A percentile compares a stretch with the other conserved stretches of the same genome.
Evolutionary conservation across 2,888 invertebrate genomes (phyloP).

Genomic region (Cheilosia urbana): DNA sequence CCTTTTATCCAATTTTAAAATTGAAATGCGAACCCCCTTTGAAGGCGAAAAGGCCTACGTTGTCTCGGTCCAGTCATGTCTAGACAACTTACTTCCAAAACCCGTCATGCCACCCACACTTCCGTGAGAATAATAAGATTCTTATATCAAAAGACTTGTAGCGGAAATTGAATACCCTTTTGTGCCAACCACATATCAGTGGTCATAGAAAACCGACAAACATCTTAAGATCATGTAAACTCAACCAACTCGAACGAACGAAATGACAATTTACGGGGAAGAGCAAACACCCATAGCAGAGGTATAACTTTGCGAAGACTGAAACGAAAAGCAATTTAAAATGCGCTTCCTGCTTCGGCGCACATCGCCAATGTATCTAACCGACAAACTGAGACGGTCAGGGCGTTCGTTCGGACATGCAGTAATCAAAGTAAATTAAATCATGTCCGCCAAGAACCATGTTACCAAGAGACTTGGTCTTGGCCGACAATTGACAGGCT

Average conservation of each 20-base stretch:
- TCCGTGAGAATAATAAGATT: constrained; percentile 54
- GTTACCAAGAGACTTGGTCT: constrained; percentile 27
- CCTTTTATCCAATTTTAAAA: neutral
- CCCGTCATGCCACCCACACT: constrained; percentile 37
- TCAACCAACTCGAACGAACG: constrained; percentile 72
- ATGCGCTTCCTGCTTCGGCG: constrained; percentile 74
- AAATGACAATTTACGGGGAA: constrained; percentile 52
- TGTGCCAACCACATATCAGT: constrained; percentile 40
- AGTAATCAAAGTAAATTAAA: constrained; percentile 75
- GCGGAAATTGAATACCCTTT: constrained; percentile 55
- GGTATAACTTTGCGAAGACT: constrained; percentile 14
- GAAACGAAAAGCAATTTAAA: constrained; percentile 70
- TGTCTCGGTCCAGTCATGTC: constrained; percentile 11
- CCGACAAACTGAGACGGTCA: constrained; percentile 66
- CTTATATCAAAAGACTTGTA: constrained; percentile 20
- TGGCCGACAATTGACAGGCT: constrained; percentile 67
- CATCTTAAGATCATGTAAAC: constrained; percentile 71
- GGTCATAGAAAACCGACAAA: constrained; percentile 71
- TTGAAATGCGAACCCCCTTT: neutral
- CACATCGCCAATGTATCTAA: constrained; percentile 49
- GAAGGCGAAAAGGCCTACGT: neutral
- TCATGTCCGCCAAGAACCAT: constrained; percentile 41
- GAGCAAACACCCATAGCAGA: constrained; percentile 14
- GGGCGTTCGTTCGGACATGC: constrained; percentile 72
- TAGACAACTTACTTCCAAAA: constrained; percentile 44